phyloP scores from a whole-genome alignment of 53 echinoderm and acorn worm species.

The Apostichopus leukothele region DNA sequence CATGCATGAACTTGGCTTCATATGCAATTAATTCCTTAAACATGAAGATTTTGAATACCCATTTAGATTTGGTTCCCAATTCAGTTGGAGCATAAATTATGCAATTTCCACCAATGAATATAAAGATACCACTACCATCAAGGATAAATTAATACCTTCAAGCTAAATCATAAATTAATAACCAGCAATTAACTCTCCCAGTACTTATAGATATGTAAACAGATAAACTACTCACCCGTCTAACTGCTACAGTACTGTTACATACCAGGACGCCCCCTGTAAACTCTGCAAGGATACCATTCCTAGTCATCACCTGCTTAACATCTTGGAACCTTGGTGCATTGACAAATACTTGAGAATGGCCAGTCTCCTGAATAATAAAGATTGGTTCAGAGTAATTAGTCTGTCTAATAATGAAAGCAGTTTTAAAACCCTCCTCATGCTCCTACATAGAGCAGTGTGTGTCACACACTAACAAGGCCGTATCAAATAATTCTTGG shows the following conservation, averaged over 20 bases:
- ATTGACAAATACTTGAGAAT: constrained; percentile 88
- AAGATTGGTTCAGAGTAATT: neutral
- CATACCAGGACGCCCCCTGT: constrained; percentile 90
- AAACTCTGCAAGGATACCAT: constrained; percentile 93
- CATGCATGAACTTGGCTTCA: too few species aligned
- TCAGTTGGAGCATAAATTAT: too few species aligned
- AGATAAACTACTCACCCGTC: constrained; percentile 74
- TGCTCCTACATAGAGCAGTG: too few species aligned
- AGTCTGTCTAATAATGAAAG: neutral
- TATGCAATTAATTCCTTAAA: too few species aligned
- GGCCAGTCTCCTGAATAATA: constrained; percentile 61
- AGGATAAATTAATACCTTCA: too few species aligned
- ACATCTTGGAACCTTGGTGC: constrained; percentile 89
- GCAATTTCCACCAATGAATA: too few species aligned
- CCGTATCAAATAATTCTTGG: too few species aligned
- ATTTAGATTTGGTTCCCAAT: neutral
- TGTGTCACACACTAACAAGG: too few species aligned
- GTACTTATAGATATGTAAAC: neutral
- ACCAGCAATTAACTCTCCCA: too few species aligned
- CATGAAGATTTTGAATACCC: neutral
- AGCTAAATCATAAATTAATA: too few species aligned
- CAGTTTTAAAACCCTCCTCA: neutral
- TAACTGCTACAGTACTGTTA: constrained; percentile 88
- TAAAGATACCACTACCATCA: too few species aligned
- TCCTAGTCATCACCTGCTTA: constrained; percentile 87